phyloP scores from a whole-genome alignment of 1,140 invertebrate species.

The Drosophila lacteicornis region DNA sequence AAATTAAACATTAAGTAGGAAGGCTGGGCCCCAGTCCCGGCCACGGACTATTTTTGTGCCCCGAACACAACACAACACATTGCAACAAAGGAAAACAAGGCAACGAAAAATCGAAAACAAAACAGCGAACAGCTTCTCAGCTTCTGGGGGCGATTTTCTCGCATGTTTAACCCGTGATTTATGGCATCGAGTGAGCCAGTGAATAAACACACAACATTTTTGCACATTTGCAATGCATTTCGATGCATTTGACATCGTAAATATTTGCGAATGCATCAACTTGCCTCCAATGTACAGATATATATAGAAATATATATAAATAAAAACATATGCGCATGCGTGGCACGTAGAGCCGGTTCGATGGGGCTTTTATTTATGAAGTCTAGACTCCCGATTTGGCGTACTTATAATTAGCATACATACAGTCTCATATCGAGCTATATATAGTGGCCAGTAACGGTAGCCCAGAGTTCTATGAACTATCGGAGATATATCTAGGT shows the following conservation, averaged over 20 bases:
- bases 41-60: constrained; percentile 56
- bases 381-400: constrained; percentile 77
- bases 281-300: constrained; percentile 24
- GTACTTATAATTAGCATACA: constrained; percentile 71
- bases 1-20: constrained; percentile 80
- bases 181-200: constrained; percentile 53
- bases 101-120: constrained; percentile 40
- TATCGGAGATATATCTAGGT: neutral
- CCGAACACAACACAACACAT: constrained; percentile 11
- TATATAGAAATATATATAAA: constrained; percentile 27
- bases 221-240: constrained; percentile 71
- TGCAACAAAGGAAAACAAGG: constrained; percentile 34
- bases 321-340: constrained; percentile 48
- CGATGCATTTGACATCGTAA: constrained; percentile 79
- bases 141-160: constrained; percentile 46
- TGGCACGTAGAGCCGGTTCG: constrained; percentile 57
- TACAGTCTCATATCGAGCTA: constrained; percentile 19
- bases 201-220: constrained; percentile 51
- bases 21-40: constrained; percentile 27
- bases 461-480: constrained; percentile 68
- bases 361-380: constrained; percentile 68
- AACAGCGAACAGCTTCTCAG: constrained; percentile 32
- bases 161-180: constrained; percentile 69
- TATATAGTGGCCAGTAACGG: constrained; percentile 61
- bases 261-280: constrained; percentile 71